Evolutionary conservation across 2,113 vertebrate genomes (phyloP).

Genomic region (Neoarius graeffei): DNA sequence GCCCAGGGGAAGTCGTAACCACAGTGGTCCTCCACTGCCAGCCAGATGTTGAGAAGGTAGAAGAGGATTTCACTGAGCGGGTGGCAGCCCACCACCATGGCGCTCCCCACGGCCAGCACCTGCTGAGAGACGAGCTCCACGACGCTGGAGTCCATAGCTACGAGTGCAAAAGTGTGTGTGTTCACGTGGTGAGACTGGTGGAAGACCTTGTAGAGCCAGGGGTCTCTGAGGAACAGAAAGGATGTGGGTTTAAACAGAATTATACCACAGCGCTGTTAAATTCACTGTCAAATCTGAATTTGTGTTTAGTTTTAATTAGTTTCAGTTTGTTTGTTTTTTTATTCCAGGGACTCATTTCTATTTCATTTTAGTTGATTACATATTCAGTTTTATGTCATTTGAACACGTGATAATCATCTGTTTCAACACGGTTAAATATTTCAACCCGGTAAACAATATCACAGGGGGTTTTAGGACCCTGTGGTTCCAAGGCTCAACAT

Average conservation of each 20-base stretch:
- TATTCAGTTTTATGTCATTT: too few relatives aligned
- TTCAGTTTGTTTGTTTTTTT: too few relatives aligned
- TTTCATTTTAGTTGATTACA: too few relatives aligned
- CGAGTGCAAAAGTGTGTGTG: slow-evolving; percentile 67
- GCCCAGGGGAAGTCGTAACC: slow-evolving; percentile 77
- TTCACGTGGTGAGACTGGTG: slow-evolving; percentile 73
- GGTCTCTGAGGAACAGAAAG: slow-evolving; percentile 56
- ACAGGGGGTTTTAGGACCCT: too few relatives aligned
- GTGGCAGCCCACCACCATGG: slow-evolving; percentile 69
- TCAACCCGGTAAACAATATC: too few relatives aligned
- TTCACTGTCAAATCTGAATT: background rate
- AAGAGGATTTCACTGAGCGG: slow-evolving; percentile 73
- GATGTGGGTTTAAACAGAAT: background rate
- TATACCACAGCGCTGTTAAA: background rate
- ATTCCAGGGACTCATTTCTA: too few relatives aligned
- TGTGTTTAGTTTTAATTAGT: too few relatives aligned
- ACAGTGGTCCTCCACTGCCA: slow-evolving; percentile 79
- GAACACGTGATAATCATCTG: too few relatives aligned
- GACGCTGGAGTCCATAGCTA: slow-evolving; percentile 70
- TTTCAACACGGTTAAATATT: too few relatives aligned
- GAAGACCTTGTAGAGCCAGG: slow-evolving; percentile 69
- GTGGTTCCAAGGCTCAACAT: too few relatives aligned
- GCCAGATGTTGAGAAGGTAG: slow-evolving; percentile 76
- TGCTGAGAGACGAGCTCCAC: slow-evolving; percentile 73
- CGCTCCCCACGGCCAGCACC: slow-evolving; percentile 66